Percentiles rank a stretch among this genome's conserved stretches.
Conservation (phyloP, 2,888 invertebrate species). For the Eristalis tenax region DNA sequence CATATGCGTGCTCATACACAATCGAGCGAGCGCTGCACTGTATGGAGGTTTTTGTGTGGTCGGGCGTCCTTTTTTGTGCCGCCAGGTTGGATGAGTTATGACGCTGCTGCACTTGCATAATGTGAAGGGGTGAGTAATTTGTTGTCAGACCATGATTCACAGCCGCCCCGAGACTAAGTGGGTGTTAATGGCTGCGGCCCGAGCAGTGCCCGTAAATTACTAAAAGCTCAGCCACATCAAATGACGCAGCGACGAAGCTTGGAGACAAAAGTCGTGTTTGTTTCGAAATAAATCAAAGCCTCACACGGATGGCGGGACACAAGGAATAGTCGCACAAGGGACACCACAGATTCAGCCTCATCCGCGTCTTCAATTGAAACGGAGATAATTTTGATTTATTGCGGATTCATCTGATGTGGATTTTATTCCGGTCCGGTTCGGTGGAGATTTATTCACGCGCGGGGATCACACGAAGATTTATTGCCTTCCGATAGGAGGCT, state of each 20-base stretch:
- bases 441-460: slow-evolving; percentile 67
- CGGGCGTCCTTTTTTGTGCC: slow-evolving; percentile 11
- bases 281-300: slow-evolving; percentile 54
- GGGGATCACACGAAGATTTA: slow-evolving; percentile 67
- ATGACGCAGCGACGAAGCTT: slow-evolving; percentile 43
- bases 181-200: slow-evolving; percentile 35
- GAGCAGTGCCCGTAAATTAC: slow-evolving; percentile 21
- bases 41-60: slow-evolving; percentile 29
- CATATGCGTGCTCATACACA: slow-evolving; percentile 72
- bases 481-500: slow-evolving; percentile 67
- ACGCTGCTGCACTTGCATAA: slow-evolving; percentile 52
- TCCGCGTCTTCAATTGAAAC: slow-evolving; percentile 63
- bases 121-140: slow-evolving; percentile 20
- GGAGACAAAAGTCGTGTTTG: slow-evolving; percentile 37
- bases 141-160: slow-evolving; percentile 34
- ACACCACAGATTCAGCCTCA: background rate
- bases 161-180: slow-evolving; percentile 13
- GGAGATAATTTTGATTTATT: slow-evolving; percentile 71
- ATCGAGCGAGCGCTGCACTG: slow-evolving; percentile 50
- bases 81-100: slow-evolving; percentile 47
- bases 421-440: slow-evolving; percentile 46
- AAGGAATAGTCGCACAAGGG: background rate
- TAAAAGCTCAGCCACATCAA: slow-evolving; percentile 51
- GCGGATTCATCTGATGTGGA: slow-evolving; percentile 50
- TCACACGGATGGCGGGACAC: background rate